Conservation (phyloP, 2,113 vertebrate genomes). For the Colius striatus region DNA sequence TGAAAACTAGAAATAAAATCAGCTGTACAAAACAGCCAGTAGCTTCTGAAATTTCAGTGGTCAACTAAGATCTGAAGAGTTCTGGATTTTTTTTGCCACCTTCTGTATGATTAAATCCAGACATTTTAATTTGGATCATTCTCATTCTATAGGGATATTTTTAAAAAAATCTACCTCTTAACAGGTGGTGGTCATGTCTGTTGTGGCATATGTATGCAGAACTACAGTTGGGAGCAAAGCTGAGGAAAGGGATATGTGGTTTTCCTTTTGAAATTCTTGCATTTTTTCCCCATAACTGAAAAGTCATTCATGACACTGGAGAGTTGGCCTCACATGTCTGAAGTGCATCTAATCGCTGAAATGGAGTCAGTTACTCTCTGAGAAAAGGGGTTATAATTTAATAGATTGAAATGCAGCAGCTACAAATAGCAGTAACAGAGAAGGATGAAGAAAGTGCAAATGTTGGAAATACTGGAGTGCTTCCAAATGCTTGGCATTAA, state of each 20-base stretch:
- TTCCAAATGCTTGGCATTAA: constrained; percentile 25
- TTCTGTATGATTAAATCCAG: not conserved
- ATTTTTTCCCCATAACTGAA: not conserved
- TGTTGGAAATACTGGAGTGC: constrained; percentile 20
- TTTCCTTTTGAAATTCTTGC: not conserved
- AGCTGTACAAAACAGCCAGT: not conserved
- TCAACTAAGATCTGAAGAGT: not conserved
- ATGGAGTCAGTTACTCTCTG: not conserved
- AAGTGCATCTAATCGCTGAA: not conserved
- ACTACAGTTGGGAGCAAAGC: not conserved
- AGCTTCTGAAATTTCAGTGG: not conserved
- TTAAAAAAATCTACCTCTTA: not conserved
- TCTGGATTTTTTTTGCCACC: not conserved
- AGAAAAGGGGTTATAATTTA: not conserved
- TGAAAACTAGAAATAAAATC: not conserved
- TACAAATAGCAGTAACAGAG: not conserved
- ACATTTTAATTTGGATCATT: not conserved
- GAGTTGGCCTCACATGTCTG: not conserved
- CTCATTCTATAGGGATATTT: not conserved
- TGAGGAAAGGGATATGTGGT: not conserved
- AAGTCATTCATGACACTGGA: not conserved
- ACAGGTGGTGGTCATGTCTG: not conserved
- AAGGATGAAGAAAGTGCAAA: not conserved
- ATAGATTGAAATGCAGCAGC: not conserved
- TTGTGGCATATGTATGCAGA: not conserved